Percentiles rank a stretch among this genome's conserved stretches.
Conservation (phyloP, 2,113 vertebrate species). For the Rhadina sibilatrix region DNA sequence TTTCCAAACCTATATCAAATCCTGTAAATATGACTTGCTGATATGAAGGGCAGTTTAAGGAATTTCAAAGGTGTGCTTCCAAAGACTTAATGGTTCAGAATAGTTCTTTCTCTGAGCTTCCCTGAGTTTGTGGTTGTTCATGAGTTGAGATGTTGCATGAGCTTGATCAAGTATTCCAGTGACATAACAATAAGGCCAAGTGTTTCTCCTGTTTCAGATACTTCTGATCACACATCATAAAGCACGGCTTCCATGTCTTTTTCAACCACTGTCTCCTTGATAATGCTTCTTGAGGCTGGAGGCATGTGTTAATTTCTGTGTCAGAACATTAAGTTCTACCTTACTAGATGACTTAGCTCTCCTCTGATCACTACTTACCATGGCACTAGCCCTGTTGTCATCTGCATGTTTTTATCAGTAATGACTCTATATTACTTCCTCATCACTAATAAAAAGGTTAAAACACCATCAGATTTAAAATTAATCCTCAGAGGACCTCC, state of each 20-base stretch:
- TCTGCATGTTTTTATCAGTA: neutral
- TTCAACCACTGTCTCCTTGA: neutral
- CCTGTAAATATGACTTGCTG: neutral
- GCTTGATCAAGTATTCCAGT: neutral
- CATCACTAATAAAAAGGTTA: slow-evolving; percentile 29
- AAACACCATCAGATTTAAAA: slow-evolving; percentile 4
- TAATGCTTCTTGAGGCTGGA: neutral
- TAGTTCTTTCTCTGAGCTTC: neutral
- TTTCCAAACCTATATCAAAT: neutral
- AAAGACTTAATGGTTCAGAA: neutral
- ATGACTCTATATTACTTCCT: neutral
- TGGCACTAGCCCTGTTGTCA: neutral
- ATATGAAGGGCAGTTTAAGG: neutral
- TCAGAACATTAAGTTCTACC: neutral
- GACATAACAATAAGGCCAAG: neutral
- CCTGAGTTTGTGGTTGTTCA: neutral
- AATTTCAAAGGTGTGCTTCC: neutral
- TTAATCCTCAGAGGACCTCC: neutral
- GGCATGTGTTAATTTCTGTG: neutral
- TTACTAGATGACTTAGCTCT: neutral
- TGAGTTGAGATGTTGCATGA: neutral
- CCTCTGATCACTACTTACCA: neutral
- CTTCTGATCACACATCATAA: neutral
- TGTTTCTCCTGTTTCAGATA: neutral
- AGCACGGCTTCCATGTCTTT: neutral